Evolutionary conservation across 2,113 vertebrate genomes (phyloP), one percentile per base, ranked within the genome.

Genomic region (Casuarius casuarius): DNA sequence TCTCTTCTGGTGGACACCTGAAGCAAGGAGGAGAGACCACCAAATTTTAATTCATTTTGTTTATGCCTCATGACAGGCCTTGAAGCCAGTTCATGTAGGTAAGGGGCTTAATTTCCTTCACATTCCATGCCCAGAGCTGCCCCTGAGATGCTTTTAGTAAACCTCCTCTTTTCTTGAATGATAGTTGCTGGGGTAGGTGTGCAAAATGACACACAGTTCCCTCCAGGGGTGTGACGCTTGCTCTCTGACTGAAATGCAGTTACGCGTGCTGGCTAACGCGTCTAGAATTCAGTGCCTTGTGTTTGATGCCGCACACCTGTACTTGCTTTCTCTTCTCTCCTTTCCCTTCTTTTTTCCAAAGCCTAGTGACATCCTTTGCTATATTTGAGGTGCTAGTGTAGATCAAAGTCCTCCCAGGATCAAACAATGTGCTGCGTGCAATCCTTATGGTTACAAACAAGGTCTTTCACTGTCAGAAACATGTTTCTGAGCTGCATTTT

Each of bases 341-440:
- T 70, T 25, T 58, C 13, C 44, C 5, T 80, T 91, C n/a, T 66
- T 54, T 28, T 56, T 85, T 54, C 84, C 88, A 89, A 89, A 96
- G 73, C 73, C 81, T 95, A 90, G 68, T 96, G 95, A 87, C 90
- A 95, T 91, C 29, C 28, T 94, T 96, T 90, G 92, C 86, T 65
- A 62, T 78, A 88, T 94, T 91, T 94, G 62, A 95, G 92, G 84
- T 94, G 62, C 70, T 68, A 79, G 73, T 12, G 2, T 71, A 97
- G 96, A 97, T 97, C 96, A 97, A 97, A 97, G 96, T 90, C 67
- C 81, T 97, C 49, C 17, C 59, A 93, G 94, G 91, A 97, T 97
- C 96, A 96, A 96, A 97, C 85, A 88, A 51, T 0, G 1, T 82
- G 73, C 90, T 77, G 58, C 48, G 67, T 75, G 73, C 86, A 95